phyloP scores from a whole-genome alignment of 2,113 vertebrate genomes.

The Ailuropoda melanoleuca region DNA sequence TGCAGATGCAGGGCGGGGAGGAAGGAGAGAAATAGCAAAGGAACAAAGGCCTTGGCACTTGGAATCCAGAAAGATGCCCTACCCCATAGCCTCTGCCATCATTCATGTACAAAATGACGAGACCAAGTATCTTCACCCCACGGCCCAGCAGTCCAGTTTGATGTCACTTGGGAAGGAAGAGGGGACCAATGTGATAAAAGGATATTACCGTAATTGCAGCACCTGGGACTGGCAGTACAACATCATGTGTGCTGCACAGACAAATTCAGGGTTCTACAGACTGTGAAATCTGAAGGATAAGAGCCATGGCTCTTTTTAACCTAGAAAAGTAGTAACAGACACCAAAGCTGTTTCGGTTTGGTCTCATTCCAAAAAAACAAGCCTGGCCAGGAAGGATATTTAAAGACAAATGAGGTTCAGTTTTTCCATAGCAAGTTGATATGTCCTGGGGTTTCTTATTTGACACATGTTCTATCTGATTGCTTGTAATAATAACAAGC shows the following conservation, averaged over 20 bases:
- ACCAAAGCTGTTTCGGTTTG: background rate
- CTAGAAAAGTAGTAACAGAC: background rate
- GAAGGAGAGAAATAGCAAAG: background rate
- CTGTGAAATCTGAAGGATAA: background rate
- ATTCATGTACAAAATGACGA: background rate
- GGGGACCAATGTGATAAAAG: background rate
- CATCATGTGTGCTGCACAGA: background rate
- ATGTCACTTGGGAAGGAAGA: background rate
- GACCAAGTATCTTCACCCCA: background rate
- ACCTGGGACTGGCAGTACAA: background rate
- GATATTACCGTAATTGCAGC: background rate
- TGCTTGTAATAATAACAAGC: background rate
- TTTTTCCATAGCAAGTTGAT: conserved; percentile 20
- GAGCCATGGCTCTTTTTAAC: background rate
- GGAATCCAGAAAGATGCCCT: background rate
- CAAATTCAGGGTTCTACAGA: background rate
- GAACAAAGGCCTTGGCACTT: background rate
- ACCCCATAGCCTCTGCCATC: background rate
- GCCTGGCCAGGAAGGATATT: conserved; percentile 35
- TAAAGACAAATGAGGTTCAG: background rate
- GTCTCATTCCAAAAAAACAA: background rate
- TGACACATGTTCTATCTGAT: background rate
- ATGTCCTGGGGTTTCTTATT: background rate
- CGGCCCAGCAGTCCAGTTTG: background rate
- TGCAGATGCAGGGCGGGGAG: background rate